Conservation (phyloP, 2,113 vertebrate genomes). For the Bettongia penicillata region DNA sequence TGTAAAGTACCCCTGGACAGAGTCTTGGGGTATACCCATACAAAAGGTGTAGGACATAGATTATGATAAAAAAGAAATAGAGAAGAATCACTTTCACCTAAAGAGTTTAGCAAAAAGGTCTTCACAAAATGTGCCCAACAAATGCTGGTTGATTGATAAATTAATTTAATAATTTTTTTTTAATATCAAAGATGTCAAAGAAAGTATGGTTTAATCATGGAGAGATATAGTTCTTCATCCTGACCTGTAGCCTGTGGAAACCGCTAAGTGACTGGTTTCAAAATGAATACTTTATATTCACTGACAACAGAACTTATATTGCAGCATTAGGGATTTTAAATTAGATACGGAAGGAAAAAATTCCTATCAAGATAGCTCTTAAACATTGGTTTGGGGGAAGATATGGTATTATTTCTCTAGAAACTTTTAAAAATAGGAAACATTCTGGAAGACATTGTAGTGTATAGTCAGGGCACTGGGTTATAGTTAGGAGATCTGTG, state of each 20-base stretch:
- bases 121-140: background rate
- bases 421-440: background rate
- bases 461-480: background rate
- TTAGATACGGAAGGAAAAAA: background rate
- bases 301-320: background rate
- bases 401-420: background rate
- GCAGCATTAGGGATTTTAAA: background rate
- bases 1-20: too few species aligned
- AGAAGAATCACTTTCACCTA: background rate
- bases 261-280: background rate
- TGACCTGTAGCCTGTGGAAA: background rate
- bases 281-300: background rate
- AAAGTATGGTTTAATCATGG: background rate
- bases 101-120: background rate
- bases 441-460: background rate
- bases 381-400: background rate
- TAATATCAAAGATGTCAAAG: background rate
- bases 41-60: background rate
- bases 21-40: background rate
- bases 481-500: background rate
- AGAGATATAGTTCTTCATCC: background rate
- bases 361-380: background rate
- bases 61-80: background rate
- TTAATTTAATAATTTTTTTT: background rate
- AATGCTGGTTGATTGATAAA: background rate